Base-by-base conservation (phyloP, 2,113 vertebrate species). In the Paedocypris sp. region DNA sequence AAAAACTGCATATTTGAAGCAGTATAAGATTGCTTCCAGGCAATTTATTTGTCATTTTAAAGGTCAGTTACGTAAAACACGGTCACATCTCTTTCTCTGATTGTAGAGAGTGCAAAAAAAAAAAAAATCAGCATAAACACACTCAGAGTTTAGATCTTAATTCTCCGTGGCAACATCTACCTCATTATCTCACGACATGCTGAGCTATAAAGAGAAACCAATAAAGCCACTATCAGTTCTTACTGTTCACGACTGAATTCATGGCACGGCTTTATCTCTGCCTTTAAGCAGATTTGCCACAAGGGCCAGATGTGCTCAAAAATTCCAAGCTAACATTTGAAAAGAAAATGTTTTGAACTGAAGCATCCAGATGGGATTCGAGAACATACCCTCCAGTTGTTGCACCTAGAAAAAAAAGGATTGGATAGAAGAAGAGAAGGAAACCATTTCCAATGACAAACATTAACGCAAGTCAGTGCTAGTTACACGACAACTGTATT, bases 401-500 rank as follows among this genome's bases (percentile, higher is more conserved):
- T 54, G 13, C 15, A 38, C 20, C 19, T 42, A 26, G 3, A 47
- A 35, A 22, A 13, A 5, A 45, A 8, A 28, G 6, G 11, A n/a
- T 4, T 13, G 26, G 5, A 15, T 15, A 41, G 10, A 29, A 33
- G 19, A 42, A 46, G 13, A 42, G 26, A 13, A 53, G 31, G 0
- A 12, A 42, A 11, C 2, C 7, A 25, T 53, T 47, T 23, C 7
- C 39, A 41, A 28, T 6, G 57, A 50, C 51, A 42, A 53, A 47
- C 43, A 13, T 51, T 59, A 64, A 56, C 60, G 29, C 54, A 38
- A 39, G 61, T 64, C 69, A 56, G 32, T 53, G 19, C 25, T 23
- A 38, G 60, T 43, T 25, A 18, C 15, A 45, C 49, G 35, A 31
- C 65, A 64, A 68, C 65, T 64, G 65, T 65, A 61, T 18, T 43